phyloP scores from a whole-genome alignment of 2,797 vertebrate species.

The Sebastolobus altivelis region DNA sequence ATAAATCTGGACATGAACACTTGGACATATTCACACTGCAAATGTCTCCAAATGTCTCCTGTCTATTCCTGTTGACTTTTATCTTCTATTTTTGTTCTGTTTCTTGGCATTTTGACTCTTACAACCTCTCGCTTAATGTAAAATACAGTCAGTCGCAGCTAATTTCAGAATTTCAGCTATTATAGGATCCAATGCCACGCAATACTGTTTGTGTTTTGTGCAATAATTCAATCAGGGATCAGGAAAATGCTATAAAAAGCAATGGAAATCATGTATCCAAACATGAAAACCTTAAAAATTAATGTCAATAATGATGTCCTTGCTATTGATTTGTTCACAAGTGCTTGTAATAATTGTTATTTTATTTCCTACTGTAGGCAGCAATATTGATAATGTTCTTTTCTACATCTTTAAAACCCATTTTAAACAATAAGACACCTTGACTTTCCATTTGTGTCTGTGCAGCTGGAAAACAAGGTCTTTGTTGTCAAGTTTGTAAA shows the following conservation, averaged over 20 bases:
- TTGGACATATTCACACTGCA: neutral
- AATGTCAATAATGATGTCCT: neutral
- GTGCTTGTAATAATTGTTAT: constrained; percentile 32
- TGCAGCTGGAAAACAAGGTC: neutral
- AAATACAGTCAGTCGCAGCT: neutral
- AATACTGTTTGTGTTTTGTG: neutral
- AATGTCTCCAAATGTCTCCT: neutral
- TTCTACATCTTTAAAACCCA: no score
- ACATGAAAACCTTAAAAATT: neutral
- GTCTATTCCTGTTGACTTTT: neutral
- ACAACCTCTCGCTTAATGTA: neutral
- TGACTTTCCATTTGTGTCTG: no score
- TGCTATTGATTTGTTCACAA: constrained; percentile 29
- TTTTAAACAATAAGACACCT: no score
- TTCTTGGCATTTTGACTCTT: neutral
- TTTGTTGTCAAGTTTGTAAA: neutral
- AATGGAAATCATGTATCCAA: neutral
- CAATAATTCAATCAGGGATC: neutral
- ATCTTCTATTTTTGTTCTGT: neutral
- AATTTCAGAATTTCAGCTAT: neutral
- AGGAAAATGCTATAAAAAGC: neutral
- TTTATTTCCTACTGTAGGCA: neutral
- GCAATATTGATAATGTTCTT: neutral
- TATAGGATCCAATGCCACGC: neutral
- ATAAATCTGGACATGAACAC: neutral